Evolutionary conservation across 2,888 invertebrate genomes (phyloP).

Genomic region (Colostygia pectinataria): DNA sequence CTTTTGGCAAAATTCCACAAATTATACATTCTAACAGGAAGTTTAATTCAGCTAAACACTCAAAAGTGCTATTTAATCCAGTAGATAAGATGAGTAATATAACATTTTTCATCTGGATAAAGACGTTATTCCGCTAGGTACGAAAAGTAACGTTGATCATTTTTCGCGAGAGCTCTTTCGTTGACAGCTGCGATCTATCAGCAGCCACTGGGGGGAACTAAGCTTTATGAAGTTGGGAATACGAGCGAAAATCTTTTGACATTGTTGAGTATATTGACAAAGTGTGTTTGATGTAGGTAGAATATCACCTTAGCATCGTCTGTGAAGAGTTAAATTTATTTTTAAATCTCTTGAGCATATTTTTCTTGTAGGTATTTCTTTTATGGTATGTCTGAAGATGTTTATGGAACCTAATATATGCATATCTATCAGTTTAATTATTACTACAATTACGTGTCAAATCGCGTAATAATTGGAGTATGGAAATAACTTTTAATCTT

Average conservation of each 20-base stretch:
- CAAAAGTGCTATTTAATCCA: constrained; percentile 44
- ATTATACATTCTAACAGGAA: constrained; percentile 46
- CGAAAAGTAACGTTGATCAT: constrained; percentile 49
- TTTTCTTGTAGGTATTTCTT: constrained; percentile 1
- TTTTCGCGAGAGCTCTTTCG: constrained; percentile 55
- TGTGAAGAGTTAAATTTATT: constrained; percentile 19
- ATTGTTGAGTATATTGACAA: constrained; percentile 21
- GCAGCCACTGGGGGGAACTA: constrained; percentile 40
- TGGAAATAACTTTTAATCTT: neutral
- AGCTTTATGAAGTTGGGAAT: constrained; percentile 37
- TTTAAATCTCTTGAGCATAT: constrained; percentile 22
- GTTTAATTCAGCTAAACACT: constrained; percentile 46
- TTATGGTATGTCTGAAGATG: constrained; percentile 4
- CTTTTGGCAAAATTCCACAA: constrained; percentile 59
- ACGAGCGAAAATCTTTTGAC: constrained; percentile 24
- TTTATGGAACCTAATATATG: neutral
- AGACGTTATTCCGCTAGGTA: constrained; percentile 50
- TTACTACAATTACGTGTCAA: too few species aligned
- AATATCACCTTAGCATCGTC: constrained; percentile 24
- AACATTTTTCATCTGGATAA: constrained; percentile 51
- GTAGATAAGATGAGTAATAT: constrained; percentile 53
- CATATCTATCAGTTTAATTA: neutral
- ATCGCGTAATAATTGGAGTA: too few species aligned
- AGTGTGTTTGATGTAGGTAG: constrained; percentile 18
- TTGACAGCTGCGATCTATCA: constrained; percentile 63